Conservation (phyloP, 2,797 vertebrate genomes). For the Otolemur crassicaudatus region DNA sequence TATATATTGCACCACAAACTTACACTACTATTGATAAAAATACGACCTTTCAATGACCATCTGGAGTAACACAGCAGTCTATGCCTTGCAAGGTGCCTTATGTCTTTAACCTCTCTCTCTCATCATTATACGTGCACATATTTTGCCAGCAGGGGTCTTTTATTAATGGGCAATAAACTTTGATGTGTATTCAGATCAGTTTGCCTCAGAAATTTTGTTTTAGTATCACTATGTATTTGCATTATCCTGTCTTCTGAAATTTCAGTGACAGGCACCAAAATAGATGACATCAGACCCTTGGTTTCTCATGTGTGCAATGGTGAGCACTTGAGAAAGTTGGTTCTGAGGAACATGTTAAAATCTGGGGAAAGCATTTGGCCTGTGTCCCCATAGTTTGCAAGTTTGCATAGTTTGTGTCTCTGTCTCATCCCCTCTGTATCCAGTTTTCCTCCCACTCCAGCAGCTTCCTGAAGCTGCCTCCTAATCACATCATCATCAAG, state of each 20-base stretch:
- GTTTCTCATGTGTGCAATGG: neutral
- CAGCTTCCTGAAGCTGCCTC: neutral
- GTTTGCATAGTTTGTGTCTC: neutral
- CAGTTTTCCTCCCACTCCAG: neutral
- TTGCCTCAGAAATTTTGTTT: conserved; percentile 19
- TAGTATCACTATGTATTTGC: neutral
- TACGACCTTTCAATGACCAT: neutral
- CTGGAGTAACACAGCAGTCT: neutral
- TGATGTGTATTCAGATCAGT: neutral
- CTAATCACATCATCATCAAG: neutral
- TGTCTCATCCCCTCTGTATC: neutral
- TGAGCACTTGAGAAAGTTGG: neutral
- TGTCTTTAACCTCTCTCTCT: neutral
- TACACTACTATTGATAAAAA: neutral
- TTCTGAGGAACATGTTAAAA: neutral
- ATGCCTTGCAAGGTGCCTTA: neutral
- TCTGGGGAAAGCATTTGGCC: neutral
- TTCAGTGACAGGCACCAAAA: neutral
- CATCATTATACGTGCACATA: neutral
- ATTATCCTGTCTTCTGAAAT: neutral
- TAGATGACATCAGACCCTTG: neutral
- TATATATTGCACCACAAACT: neutral
- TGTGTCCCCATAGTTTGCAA: neutral
- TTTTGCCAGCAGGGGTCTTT: neutral
- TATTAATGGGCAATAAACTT: conserved; percentile 8